These are phyloP conservation scores for Agrochola circellaris DNA, from an alignment of 2,888 invertebrate genomes.

Conservation along the genomic window DNA sequence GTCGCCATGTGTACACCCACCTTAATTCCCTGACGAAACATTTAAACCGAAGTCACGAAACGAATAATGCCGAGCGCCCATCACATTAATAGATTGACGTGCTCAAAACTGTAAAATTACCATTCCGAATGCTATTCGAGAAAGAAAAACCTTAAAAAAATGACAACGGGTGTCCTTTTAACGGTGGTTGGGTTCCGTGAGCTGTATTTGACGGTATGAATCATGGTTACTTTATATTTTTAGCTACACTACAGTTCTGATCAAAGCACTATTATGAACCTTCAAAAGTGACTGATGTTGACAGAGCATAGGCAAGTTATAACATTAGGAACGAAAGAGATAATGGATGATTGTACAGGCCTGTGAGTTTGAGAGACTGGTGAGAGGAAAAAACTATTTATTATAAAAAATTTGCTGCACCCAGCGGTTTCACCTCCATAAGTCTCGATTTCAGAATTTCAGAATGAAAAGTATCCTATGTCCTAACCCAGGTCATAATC, in stretches of 20 bases:
- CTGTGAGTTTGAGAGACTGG: neutral
- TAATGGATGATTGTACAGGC: neutral
- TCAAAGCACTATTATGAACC: neutral
- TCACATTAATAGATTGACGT: slow-evolving; percentile 89
- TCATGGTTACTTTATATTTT: slow-evolving; percentile 22
- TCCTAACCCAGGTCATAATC: too few relatives aligned
- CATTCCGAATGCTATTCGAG: slow-evolving; percentile 81
- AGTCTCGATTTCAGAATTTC: too few relatives aligned
- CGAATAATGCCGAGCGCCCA: slow-evolving; percentile 78
- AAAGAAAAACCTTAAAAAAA: slow-evolving; percentile 74
- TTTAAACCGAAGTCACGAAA: slow-evolving; percentile 84
- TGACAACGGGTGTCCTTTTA: slow-evolving; percentile 53
- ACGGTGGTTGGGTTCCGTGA: slow-evolving; percentile 60
- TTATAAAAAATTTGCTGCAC: too few relatives aligned
- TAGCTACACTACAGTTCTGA: neutral
- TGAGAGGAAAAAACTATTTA: too few relatives aligned
- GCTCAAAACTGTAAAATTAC: slow-evolving; percentile 90
- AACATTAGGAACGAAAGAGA: neutral
- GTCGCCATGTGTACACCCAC: slow-evolving; percentile 34
- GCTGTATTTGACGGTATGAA: slow-evolving; percentile 23
- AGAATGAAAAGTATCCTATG: too few relatives aligned
- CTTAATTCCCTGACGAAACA: slow-evolving; percentile 55
- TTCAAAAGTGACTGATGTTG: neutral
- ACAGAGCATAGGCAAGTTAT: neutral
- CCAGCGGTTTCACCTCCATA: too few relatives aligned